Base-by-base conservation (phyloP, 2,113 vertebrate species). In the Syngnathoides biaculeatus region DNA sequence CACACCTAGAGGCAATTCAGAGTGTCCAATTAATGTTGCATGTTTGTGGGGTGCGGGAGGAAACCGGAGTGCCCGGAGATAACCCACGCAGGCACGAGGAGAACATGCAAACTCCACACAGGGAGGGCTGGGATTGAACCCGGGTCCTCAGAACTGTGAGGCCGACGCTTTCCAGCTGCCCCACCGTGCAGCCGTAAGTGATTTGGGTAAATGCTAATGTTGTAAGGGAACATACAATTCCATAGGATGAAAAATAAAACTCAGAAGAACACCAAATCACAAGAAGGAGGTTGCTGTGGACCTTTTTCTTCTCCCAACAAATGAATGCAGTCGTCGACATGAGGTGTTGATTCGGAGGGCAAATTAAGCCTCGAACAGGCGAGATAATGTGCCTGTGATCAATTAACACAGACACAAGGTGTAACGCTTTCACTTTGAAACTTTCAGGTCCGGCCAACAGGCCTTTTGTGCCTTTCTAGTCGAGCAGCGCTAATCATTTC, bases 331-430 rank as follows among this genome's bases (percentile, higher is more conserved):
- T 65, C 74, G 85, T 82, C 72, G 81, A 88, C 84, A 84, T 86
- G 86, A 86, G 83, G 82, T 90, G 88, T 90, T 90, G 87, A 90
- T 89, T 86, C 88, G 81, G 85, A 85, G 87, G 83, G 86, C 87
- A 88, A 89, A 90, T 90, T 88, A 89, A 88, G 84, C 88, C 85
- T 83, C 74, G 84, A 86, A 90, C 88, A 89, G 88, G 84, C 77
- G 69, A 85, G 86, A 88, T 90, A 89, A 91, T 90, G 84, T 88
- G 79, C 73, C 86, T 92, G 88, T 89, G 90, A 90, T 91, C 89
- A 89, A 90, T 91, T 89, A 91, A 90, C 88, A 90, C 81, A 88
- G 87, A 87, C 83, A 84, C 85, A 88, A 89, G 86, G 85, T 88
- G 89, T 87, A 87, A 69, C 69, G 84, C 76, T 83, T 87, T 88